A percentile compares a stretch with the other conserved stretches of the same genome.
Conservation (phyloP, 2,888 invertebrate species). For the Mayetiola destructor region DNA sequence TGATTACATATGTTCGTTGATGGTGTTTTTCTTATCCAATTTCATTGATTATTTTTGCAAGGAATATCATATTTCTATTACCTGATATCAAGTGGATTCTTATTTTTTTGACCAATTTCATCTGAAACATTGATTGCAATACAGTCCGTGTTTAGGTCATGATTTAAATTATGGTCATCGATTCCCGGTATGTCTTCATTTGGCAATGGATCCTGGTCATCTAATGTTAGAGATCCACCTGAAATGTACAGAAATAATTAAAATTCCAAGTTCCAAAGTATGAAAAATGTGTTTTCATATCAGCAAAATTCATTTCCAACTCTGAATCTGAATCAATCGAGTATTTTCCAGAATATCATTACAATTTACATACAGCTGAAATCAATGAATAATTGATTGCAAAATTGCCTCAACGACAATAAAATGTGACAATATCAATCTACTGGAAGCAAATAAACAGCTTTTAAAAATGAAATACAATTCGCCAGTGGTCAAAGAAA, state of each 20-base stretch:
- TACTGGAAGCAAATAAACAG: too few species aligned
- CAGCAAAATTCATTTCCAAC: not conserved
- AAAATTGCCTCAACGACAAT: too few species aligned
- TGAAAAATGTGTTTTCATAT: not conserved
- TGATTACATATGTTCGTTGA: too few species aligned
- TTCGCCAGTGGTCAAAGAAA: too few species aligned
- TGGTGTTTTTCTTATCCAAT: too few species aligned
- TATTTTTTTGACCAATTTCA: slow-evolving; percentile 29
- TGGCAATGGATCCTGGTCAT: slow-evolving; percentile 30
- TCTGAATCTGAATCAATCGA: too few species aligned
- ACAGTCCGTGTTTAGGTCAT: slow-evolving; percentile 18
- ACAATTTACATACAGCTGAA: too few species aligned
- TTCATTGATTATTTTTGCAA: too few species aligned
- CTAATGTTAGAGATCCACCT: not conserved
- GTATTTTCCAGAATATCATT: too few species aligned
- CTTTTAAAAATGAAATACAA: too few species aligned
- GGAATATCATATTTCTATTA: too few species aligned
- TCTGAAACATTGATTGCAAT: slow-evolving; percentile 34
- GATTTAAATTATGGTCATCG: slow-evolving; percentile 21
- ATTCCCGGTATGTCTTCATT: slow-evolving; percentile 25
- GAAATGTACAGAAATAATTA: not conserved
- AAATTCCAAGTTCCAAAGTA: not conserved
- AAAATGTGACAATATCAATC: too few species aligned
- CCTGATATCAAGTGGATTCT: not conserved
- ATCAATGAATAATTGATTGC: not conserved